Base-by-base conservation (phyloP, 2,113 vertebrate genomes). In the Xerus inauris region DNA sequence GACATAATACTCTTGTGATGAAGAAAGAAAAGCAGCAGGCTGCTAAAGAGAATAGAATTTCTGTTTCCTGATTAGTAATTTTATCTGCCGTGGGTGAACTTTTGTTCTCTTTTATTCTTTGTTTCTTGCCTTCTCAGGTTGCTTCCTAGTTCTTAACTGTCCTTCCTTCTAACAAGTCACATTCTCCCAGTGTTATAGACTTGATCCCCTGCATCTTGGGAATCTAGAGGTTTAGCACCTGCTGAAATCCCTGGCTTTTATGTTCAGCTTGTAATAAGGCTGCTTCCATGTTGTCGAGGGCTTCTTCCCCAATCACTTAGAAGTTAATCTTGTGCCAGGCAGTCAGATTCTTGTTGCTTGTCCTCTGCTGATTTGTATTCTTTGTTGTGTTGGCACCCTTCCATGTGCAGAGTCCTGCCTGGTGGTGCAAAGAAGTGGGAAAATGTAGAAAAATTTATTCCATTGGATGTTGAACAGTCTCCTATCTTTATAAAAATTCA, bases 31-130 rank as follows among this genome's bases (percentile, higher is more conserved):
- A 95, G 16, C 30, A 38, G 80, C 20, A 84, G 38, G 12, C 16
- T 77, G 17, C 62, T 77, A 30, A 59, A 57, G 13, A 26, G 22
- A 84, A 90, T 35, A 72, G 11, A 5, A 89, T 42, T 94, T 75
- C 47, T n/a, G 35, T 87, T 95, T 89, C n/a, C 75, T 51, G 67
- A 57, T 83, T 75, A 38, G n/a, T 71, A 84, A 95, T 22, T 57
- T 83, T 49, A 38, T 72, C 28, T 59, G 38, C 26, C 12, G 3
- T 7, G 6, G 30, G 40, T 65, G 67, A 94, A 16, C 57, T 73
- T 93, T 59, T 6, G 45, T 42, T 91, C 47, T 84, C 32, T 79
- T 69, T 75, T 35, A 22, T 42, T 47, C 35, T 47, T 85, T n/a
- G 30, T 42, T 81, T 91, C 35, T 38, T 57, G 67, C n/a, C 17